Percentiles rank a stretch among this genome's conserved stretches.
Evolutionary conservation across 2,113 vertebrate genomes (phyloP).

Genomic region (Pelecanoides urinatrix): DNA sequence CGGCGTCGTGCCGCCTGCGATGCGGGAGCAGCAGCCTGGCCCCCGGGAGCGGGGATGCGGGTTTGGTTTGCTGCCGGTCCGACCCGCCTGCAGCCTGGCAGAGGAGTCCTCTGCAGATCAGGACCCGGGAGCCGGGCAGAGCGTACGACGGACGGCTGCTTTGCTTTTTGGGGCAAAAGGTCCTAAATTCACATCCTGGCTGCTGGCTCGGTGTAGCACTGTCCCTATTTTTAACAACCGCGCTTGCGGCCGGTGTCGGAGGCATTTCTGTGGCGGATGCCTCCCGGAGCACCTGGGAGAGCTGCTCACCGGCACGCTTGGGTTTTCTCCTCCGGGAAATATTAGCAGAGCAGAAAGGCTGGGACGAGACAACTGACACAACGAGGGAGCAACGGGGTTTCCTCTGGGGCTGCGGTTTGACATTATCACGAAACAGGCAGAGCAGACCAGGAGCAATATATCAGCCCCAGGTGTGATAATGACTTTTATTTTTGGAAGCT

Average conservation of each 20-base stretch:
- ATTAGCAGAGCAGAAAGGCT: background rate
- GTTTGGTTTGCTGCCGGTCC: background rate
- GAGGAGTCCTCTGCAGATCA: background rate
- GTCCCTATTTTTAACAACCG: background rate
- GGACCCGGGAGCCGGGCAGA: background rate
- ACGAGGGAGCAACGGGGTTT: background rate
- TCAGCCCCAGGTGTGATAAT: background rate
- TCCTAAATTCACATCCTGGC: background rate
- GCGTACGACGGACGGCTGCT: fast-evolving
- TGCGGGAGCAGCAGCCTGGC: background rate
- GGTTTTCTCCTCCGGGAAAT: background rate
- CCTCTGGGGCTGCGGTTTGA: background rate
- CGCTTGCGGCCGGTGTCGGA: fast-evolving
- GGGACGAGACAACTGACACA: background rate
- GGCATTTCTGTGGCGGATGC: background rate
- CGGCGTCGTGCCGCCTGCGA: fast-evolving
- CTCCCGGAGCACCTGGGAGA: background rate
- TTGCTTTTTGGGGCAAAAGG: background rate
- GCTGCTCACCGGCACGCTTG: background rate
- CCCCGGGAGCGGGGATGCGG: background rate
- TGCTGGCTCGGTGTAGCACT: background rate
- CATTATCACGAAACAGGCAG: background rate
- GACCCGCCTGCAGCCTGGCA: background rate
- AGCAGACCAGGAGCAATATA: background rate
- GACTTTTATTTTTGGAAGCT: background rate